Evolutionary conservation across 2,888 invertebrate species (phyloP).

Genomic region (Plagodis dolabraria): DNA sequence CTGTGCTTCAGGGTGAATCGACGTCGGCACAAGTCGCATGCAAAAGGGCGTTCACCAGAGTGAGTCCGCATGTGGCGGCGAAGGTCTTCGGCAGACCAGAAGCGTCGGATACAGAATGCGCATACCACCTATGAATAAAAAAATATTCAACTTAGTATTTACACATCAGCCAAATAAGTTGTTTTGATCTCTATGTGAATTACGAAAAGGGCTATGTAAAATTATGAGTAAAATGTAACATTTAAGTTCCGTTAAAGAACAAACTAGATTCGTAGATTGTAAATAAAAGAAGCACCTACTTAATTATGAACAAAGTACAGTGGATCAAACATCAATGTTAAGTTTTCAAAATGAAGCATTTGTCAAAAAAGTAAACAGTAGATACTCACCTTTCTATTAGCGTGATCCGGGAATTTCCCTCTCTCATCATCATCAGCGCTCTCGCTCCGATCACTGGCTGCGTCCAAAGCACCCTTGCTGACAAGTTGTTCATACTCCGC

Average conservation of each 20-base stretch:
- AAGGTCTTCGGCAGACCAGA: slow-evolving; percentile 97
- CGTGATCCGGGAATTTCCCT: slow-evolving; percentile 94
- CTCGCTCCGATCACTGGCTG: slow-evolving; percentile 86
- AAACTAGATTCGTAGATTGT: too few relatives aligned
- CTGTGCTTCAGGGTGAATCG: slow-evolving; percentile 97
- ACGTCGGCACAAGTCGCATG: slow-evolving; percentile 94
- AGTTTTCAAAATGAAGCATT: too few relatives aligned
- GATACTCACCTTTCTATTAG: slow-evolving; percentile 92
- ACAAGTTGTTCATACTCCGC: slow-evolving; percentile 93
- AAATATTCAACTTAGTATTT: too few relatives aligned
- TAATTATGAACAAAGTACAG: too few relatives aligned
- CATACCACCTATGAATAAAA: slow-evolving; percentile 88
- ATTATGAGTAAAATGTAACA: too few relatives aligned
- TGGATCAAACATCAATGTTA: too few relatives aligned
- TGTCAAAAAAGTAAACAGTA: slow-evolving; percentile 1
- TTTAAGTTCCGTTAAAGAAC: too few relatives aligned
- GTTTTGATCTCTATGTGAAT: too few relatives aligned
- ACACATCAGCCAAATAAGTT: too few relatives aligned
- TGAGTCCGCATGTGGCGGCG: slow-evolving; percentile 97
- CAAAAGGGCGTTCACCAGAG: slow-evolving; percentile 95
- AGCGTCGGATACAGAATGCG: slow-evolving; percentile 96
- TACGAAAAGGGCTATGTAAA: too few relatives aligned
- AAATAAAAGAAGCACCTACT: too few relatives aligned
- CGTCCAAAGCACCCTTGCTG: slow-evolving; percentile 89
- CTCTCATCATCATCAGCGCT: slow-evolving; percentile 88